Base-by-base conservation (phyloP, 2,797 vertebrate species). In the Odontamblyopus rebecca region DNA sequence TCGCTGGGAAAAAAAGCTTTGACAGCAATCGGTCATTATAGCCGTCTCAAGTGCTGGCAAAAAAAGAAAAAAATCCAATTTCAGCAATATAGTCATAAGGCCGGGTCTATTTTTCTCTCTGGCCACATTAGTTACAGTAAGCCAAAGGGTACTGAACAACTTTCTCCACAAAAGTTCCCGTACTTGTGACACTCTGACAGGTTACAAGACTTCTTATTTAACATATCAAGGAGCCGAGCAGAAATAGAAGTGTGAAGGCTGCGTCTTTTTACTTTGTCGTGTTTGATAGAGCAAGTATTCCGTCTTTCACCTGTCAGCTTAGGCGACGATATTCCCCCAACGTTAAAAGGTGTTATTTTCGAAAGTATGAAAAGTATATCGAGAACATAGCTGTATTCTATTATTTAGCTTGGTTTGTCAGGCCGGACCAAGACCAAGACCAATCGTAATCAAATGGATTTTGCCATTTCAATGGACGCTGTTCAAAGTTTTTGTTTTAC, bases 361-460 rank as follows among this genome's bases (percentile, higher is more conserved):
- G 48, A 26, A 71, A 76, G 60, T 32, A 29, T 65, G 50, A 6
- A 73, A 62, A 16, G 29, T 4, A 18, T 6, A 60, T 75, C 67
- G 56, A 60, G 26, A 71, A 72, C 27, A 56, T 63, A 18, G 51
- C 32, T 44, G 38, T 2, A 60, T 77, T 54, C 73, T 74, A 23
- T 62, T 75, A 29, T 72, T 75, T 35, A 57, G 77, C 72, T 61
- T 75, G 70, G 54, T 82, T 78, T 70, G 60, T 48, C 4, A 13
- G 15, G 13, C 13, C 16, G 44, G 4, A 23, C 23, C 23, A 15
- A 48, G 4, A 23, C 23, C 23, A 15, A 48, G 44, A 16, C 15
- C 4, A 48, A 48, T 48, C 3, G 11, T 13, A 15, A 48, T 48
- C 44, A 48, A 48, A 16, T 13, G 3, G 13, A 48, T 16, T 15